Evolutionary conservation across 2,888 invertebrate genomes (phyloP).

Genomic region (Athetis lepigone): DNA sequence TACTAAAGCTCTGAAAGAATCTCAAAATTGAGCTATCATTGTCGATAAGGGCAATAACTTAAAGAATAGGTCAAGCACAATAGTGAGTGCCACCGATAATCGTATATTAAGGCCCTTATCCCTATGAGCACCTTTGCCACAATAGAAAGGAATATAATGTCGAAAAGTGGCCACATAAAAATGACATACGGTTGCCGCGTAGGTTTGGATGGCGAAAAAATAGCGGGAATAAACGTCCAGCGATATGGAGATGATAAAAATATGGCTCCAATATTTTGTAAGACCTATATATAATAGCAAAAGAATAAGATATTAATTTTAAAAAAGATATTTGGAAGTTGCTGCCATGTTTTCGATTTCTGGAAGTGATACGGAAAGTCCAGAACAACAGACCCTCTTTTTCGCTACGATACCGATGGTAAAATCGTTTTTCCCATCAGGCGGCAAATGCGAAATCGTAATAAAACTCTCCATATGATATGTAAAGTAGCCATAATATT

Average conservation of each 20-base stretch:
- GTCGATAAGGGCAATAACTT: slow-evolving; percentile 87
- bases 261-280: slow-evolving; percentile 57
- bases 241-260: slow-evolving; percentile 61
- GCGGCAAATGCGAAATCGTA: slow-evolving; percentile 90
- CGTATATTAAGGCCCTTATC: slow-evolving; percentile 90
- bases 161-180: slow-evolving; percentile 90
- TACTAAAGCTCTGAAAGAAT: slow-evolving; percentile 70
- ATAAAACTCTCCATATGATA: slow-evolving; percentile 88
- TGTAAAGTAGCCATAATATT: slow-evolving; percentile 90
- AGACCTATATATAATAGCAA: slow-evolving; percentile 27
- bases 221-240: slow-evolving; percentile 64
- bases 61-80: slow-evolving; percentile 89
- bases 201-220: slow-evolving; percentile 75
- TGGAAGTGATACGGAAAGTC: slow-evolving; percentile 58
- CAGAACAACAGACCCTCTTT: slow-evolving; percentile 68
- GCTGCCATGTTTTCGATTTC: slow-evolving; percentile 24
- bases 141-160: slow-evolving; percentile 90
- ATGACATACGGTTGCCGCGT: slow-evolving; percentile 86
- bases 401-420: slow-evolving; percentile 65
- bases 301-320: slow-evolving; percentile 10
- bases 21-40: slow-evolving; percentile 81
- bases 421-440: slow-evolving; percentile 84
- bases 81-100: slow-evolving; percentile 90
- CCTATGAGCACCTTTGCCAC: slow-evolving; percentile 88
- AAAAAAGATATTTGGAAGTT: neutral